These are phyloP conservation scores for Harlomillsia oculata DNA, from an alignment of 1,140 invertebrate genomes.

Conservation along the genomic window DNA sequence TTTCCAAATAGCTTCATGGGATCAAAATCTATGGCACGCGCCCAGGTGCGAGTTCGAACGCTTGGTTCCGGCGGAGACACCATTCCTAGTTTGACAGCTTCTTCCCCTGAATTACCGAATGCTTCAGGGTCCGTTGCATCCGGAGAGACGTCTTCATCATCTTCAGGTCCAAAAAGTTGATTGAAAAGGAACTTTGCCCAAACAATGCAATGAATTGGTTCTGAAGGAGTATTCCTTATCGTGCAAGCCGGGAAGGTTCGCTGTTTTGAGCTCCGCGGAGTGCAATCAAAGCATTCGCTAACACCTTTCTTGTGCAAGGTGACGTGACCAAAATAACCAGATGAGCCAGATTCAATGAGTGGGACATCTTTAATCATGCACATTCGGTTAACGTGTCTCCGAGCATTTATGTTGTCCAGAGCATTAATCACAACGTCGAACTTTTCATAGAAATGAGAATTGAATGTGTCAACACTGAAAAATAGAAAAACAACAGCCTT, in stretches of 20 bases:
- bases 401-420: slow-evolving; percentile 87
- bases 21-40: slow-evolving; percentile 70
- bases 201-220: slow-evolving; percentile 97
- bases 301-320: slow-evolving; percentile 70
- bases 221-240: slow-evolving; percentile 98
- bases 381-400: slow-evolving; percentile 98
- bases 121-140: slow-evolving; percentile 88
- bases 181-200: slow-evolving; percentile 95
- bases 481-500: too few relatives aligned
- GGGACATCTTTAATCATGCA: slow-evolving; percentile 90
- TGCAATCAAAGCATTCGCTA: slow-evolving; percentile 96
- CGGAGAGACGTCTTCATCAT: slow-evolving; percentile 96
- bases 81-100: slow-evolving; percentile 44
- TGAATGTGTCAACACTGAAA: slow-evolving; percentile 39
- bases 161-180: slow-evolving; percentile 93
- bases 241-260: slow-evolving; percentile 96
- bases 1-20: slow-evolving; percentile 73
- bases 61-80: too few relatives aligned
- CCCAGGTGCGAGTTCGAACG: slow-evolving; percentile 88
- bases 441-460: slow-evolving; percentile 84
- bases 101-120: too few relatives aligned
- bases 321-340: slow-evolving; percentile 90
- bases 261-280: slow-evolving; percentile 76
- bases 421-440: slow-evolving; percentile 94
- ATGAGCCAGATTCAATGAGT: slow-evolving; percentile 91